A percentile compares a stretch with the other conserved stretches of the same genome.
phyloP scores from a whole-genome alignment of 2,797 vertebrate species.

The Sebastes minor region DNA sequence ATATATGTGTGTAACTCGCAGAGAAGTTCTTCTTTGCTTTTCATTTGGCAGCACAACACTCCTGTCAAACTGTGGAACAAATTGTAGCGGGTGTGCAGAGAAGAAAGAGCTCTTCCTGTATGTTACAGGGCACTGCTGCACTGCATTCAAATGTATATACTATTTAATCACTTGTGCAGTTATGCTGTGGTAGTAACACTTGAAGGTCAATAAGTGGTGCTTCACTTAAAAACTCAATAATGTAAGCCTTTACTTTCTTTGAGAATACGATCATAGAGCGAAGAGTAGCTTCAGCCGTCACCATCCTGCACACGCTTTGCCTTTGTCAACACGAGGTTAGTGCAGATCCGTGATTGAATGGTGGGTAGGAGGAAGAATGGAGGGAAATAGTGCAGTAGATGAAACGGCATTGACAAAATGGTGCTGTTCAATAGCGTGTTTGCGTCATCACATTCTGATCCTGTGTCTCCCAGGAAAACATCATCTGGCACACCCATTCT shows the following conservation, averaged over 20 bases:
- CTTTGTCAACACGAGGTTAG: slow-evolving; percentile 11
- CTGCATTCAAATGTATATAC: background rate
- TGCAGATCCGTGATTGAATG: background rate
- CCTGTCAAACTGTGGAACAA: slow-evolving; percentile 6
- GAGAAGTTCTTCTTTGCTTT: background rate
- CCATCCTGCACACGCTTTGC: background rate
- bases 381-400: background rate
- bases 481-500: background rate
- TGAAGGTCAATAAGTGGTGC: slow-evolving; percentile 1
- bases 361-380: background rate
- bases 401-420: background rate
- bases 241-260: background rate
- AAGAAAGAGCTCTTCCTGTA: background rate
- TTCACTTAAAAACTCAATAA: slow-evolving; percentile 6
- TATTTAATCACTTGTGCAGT: background rate
- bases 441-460: background rate
- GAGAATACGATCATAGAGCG: background rate
- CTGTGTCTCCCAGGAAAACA: background rate
- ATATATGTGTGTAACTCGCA: background rate
- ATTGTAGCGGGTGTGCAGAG: background rate
- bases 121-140: background rate
- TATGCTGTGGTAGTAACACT: background rate
- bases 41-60: background rate
- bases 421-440: background rate
- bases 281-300: background rate